Evolutionary conservation across 2,888 invertebrate species (phyloP), one percentile per base, ranked within the genome.

Genomic region (Athalia circularis): DNA sequence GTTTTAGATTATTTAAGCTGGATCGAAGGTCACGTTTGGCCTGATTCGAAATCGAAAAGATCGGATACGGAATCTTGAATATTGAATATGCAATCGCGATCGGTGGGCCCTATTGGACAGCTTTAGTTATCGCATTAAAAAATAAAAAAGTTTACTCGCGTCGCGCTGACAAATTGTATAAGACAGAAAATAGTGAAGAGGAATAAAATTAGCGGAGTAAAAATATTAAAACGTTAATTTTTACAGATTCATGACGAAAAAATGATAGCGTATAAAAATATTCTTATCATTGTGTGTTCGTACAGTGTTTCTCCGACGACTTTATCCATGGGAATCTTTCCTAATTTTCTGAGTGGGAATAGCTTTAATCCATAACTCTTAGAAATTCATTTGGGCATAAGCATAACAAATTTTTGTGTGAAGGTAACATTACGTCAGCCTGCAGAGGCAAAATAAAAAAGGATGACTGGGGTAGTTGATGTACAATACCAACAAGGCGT

Each of bases 11-110:
- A 86, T 48, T 74, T 90, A 48, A 85, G 88, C 54, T 90, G 90
- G 90, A 89, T 90, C 77, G 90, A 90, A 70, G 76, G 82, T 3
- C 79, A 83, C 0, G 87, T 89, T 4, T 89, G 88, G 89, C 83
- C 85, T 5, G 80, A 81, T 5, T 8, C 74, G 3, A 48, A 47
- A 48, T 6, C 45, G 2, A 48, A 45, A 13, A 45, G 6, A 62
- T 59, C 72, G 11, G 15, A 5, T 45, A 43, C 7, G 8, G 3
- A 13, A 3, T 65, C 29, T 9, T 1, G 7, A 45, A 65, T n/a
- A 47, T 52, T 50, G 13, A 45, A 43, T 43, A 9, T 29, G 6
- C n/a, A 29, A 5, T 50, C 15, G 57, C 54, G 3, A 45, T 45
- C 8, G 50, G 43, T 29, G 29, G 29, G 13, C 47, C 52, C 54